Base-by-base conservation (phyloP, 2,888 invertebrate species). In the Halictus quadricinctus region DNA sequence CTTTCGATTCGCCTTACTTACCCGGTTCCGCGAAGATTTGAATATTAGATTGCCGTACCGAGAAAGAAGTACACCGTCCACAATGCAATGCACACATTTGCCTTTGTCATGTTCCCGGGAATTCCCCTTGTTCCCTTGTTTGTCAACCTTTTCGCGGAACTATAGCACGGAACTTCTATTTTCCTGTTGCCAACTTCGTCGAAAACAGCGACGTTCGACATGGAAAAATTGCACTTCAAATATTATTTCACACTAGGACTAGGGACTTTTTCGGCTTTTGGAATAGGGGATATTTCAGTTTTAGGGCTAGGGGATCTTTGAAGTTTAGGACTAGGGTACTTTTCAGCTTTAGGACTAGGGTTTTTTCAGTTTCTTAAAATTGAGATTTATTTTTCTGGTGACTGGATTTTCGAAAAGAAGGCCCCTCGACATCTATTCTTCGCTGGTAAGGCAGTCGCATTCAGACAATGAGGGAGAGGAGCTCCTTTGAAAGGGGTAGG, bases 11-110 rank as follows among this genome's bases (percentile, higher is more conserved):
- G 77, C 25, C 60, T 82, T 60, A 69, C 78, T 77, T 58, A 78
- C 41, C 70, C 78, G 75, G 72, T 85, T 81, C 85, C 60, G 66
- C 48, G 79, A 74, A 81, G 76, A 83, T 79, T 77, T 88, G 86
- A 88, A 87, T 88, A 87, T 86, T 86, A 83, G 73, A 88, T 83
- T 75, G 85, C 77, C 64, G 36, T 88, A 83, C 87, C 80, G 25
- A 5, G 87, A 85, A 88, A 72, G 29, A 87, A 87, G 79, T 85
- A 78, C 78, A 70, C 64, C 43, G 36, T 36, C 58, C 58, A 72
- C 80, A 70, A 72, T 69, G 80, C 48, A 76, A 72, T 64, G 48
- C 43, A 29, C 36, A 29, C 72, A 21, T 80, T 80, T 60, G 41
- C 66, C 29, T 80, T 70, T 80, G 76, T 69, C 48, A 29, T 54